Conservation (phyloP, 2,113 vertebrate genomes). For the Sardina pilchardus region DNA sequence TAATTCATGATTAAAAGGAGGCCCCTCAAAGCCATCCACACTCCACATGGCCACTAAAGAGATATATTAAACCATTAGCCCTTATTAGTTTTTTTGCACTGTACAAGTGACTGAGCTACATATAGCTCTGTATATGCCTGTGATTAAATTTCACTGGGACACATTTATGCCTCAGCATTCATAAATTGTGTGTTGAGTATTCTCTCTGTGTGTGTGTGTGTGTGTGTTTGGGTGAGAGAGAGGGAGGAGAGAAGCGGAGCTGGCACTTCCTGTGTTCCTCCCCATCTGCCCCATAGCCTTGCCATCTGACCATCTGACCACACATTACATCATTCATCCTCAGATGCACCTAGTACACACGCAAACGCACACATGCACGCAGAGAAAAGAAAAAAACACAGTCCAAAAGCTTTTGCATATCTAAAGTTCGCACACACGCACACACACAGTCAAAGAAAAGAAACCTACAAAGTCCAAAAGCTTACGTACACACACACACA, state of each 20-base stretch:
- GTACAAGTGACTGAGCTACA: background rate
- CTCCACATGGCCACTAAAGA: conserved; percentile 23
- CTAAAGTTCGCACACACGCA: background rate
- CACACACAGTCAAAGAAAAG: background rate
- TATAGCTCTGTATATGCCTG: background rate
- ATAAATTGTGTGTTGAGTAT: background rate
- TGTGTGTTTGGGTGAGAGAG: conserved; percentile 25
- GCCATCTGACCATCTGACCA: conserved; percentile 58
- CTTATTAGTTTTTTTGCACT: background rate
- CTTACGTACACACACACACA: background rate
- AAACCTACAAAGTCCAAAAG: background rate
- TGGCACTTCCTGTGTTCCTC: conserved; percentile 53
- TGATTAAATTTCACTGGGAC: background rate
- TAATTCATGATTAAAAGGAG: conserved; percentile 32
- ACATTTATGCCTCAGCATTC: background rate
- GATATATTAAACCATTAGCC: background rate
- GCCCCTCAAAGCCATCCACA: conserved; percentile 22
- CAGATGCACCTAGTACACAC: conserved; percentile 21
- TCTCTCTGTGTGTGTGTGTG: background rate
- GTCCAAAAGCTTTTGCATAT: background rate
- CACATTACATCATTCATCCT: conserved; percentile 38
- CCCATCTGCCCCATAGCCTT: conserved; percentile 58
- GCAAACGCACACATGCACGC: background rate
- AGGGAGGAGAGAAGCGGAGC: conserved; percentile 31
- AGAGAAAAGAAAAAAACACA: background rate